phyloP scores from a whole-genome alignment of 2,113 vertebrate species.

The Panthera uncia region DNA sequence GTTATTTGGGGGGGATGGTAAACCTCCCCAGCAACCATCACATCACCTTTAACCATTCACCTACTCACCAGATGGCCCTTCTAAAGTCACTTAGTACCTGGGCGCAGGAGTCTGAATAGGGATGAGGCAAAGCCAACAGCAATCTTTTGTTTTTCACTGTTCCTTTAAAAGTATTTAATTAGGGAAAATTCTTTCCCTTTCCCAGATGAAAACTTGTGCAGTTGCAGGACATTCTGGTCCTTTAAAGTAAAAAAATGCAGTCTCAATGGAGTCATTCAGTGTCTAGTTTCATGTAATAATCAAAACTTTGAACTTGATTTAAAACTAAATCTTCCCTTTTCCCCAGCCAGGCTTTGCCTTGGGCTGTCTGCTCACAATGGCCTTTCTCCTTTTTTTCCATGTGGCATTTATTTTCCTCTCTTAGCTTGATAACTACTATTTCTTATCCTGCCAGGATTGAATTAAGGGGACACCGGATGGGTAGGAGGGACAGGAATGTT shows the following conservation, averaged over 20 bases:
- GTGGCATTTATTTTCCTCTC: background rate
- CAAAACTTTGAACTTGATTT: constrained; percentile 59
- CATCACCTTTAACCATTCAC: background rate
- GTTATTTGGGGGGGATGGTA: background rate
- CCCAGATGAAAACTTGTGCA: constrained; percentile 32
- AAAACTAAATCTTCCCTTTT: constrained; percentile 5
- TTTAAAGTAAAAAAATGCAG: constrained; percentile 44
- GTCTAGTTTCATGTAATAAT: constrained; percentile 41
- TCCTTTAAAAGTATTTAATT: constrained; percentile 42
- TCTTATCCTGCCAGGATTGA: background rate
- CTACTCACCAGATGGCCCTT: background rate
- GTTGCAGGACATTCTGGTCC: constrained; percentile 51
- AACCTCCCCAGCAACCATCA: background rate
- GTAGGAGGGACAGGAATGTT: background rate
- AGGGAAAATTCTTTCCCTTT: constrained; percentile 59
- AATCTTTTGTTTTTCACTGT: background rate
- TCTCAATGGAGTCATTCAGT: constrained; percentile 59
- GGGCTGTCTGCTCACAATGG: background rate
- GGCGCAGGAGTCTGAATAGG: background rate
- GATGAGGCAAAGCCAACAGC: background rate
- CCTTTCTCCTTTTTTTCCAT: background rate
- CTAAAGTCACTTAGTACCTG: background rate
- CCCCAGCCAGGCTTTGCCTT: background rate
- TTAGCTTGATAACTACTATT: background rate
- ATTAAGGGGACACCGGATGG: background rate